Percentiles rank a stretch among this genome's conserved stretches.
Conservation (phyloP, 2,888 invertebrate species). For the Cordilura impudica region DNA sequence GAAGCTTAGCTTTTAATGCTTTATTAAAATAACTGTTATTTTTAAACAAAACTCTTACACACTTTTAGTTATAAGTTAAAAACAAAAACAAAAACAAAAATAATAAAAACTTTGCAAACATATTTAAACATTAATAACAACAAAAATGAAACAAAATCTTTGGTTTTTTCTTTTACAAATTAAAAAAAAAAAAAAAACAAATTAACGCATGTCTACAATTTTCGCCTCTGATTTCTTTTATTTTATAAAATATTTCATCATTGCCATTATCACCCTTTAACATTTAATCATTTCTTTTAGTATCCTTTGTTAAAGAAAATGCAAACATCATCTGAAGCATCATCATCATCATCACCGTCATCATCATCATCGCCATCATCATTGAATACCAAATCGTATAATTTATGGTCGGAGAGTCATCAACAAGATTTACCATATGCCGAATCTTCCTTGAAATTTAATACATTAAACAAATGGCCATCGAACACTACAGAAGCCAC, state of each 20-base stretch:
- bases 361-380: too few species aligned
- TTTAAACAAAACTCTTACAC: neutral
- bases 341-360: too few species aligned
- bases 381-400: neutral
- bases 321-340: slow-evolving; percentile 1
- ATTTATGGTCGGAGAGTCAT: neutral
- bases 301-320: slow-evolving; percentile 14
- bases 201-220: neutral
- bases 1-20: slow-evolving; percentile 49
- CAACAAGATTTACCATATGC: neutral
- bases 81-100: slow-evolving; percentile 20
- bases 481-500: neutral
- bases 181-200: neutral
- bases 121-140: too few species aligned
- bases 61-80: slow-evolving; percentile 34
- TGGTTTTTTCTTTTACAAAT: neutral
- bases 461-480: slow-evolving; percentile 36
- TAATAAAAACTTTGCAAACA: slow-evolving; percentile 13
- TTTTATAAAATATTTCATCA: slow-evolving; percentile 3
- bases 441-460: neutral
- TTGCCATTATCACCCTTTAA: slow-evolving; percentile 32
- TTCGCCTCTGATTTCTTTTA: too few species aligned
- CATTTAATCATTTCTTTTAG: slow-evolving; percentile 45
- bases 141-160: neutral
- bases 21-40: slow-evolving; percentile 40